A percentile compares a stretch with the other conserved stretches of the same genome.
Conservation (phyloP, 2,113 vertebrate genomes). For the Ranitomeya variabilis region DNA sequence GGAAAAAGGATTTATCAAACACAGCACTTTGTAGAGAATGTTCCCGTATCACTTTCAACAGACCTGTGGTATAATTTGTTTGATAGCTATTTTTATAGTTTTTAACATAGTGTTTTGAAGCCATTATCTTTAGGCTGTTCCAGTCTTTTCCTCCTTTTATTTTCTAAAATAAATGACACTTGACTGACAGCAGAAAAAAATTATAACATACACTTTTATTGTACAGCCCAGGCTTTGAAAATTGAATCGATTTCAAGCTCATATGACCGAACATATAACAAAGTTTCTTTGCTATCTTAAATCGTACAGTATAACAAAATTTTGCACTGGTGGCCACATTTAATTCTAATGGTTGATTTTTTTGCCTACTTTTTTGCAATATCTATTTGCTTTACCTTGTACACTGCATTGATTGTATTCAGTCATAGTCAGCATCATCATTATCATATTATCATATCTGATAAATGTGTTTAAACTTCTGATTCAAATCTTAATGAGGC, state of each 20-base stretch:
- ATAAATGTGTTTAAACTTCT: neutral
- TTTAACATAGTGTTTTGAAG: slow-evolving; percentile 50
- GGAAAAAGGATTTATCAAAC: neutral
- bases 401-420: no score
- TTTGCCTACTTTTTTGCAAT: neutral
- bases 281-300: neutral
- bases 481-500: no score
- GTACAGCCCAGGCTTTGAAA: neutral
- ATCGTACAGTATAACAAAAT: neutral
- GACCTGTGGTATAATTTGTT: slow-evolving; percentile 23
- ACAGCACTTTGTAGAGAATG: slow-evolving; percentile 18
- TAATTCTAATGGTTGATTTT: neutral
- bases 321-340: neutral
- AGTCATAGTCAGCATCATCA: neutral
- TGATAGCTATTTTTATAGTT: slow-evolving; percentile 45
- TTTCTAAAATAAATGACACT: slow-evolving; percentile 26
- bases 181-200: slow-evolving; percentile 23
- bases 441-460: neutral
- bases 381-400: neutral
- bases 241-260: neutral
- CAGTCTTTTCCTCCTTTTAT: slow-evolving; percentile 19
- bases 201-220: slow-evolving; percentile 22
- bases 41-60: slow-evolving; percentile 28
- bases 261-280: neutral
- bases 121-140: slow-evolving; percentile 47